phyloP scores from a whole-genome alignment of 2,113 vertebrate genomes.

The Brachyistius frenatus region DNA sequence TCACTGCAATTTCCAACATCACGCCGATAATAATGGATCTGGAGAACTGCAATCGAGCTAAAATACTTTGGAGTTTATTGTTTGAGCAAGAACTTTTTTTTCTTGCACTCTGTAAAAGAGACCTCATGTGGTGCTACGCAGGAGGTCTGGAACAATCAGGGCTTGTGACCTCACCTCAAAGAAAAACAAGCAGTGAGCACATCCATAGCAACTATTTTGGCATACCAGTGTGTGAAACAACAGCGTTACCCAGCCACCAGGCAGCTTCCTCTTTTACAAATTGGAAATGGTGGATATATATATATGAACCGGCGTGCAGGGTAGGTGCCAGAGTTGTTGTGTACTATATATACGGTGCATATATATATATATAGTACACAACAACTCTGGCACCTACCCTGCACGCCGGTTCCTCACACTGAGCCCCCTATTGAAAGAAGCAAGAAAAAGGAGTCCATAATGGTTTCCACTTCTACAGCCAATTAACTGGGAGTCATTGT shows the following conservation, averaged over 20 bases:
- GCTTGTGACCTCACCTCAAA: conserved; percentile 63
- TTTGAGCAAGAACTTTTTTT: neutral
- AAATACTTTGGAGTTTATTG: conserved; percentile 14
- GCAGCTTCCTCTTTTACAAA: conserved; percentile 12
- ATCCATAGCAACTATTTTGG: conserved; percentile 41
- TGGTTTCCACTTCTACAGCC: conserved; percentile 42
- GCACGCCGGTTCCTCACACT: neutral
- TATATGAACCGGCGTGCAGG: neutral
- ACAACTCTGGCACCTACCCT: neutral
- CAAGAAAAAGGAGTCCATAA: conserved; percentile 21
- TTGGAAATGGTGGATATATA: neutral
- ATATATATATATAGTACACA: neutral
- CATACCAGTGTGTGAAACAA: conserved; percentile 33
- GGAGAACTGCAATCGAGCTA: conserved; percentile 33
- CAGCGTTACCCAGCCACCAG: neutral
- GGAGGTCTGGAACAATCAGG: conserved; percentile 69
- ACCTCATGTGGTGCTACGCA: conserved; percentile 46
- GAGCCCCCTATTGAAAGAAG: conserved; percentile 4
- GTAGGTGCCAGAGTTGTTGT: neutral
- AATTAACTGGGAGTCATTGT: conserved; percentile 64
- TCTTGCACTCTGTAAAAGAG: conserved; percentile 28
- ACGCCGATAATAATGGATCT: conserved; percentile 27
- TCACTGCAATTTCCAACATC: conserved; percentile 37
- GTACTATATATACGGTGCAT: no score
- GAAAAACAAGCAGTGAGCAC: conserved; percentile 64